Base-by-base conservation (phyloP, 2,797 vertebrate genomes). In the Botia kubotai region DNA sequence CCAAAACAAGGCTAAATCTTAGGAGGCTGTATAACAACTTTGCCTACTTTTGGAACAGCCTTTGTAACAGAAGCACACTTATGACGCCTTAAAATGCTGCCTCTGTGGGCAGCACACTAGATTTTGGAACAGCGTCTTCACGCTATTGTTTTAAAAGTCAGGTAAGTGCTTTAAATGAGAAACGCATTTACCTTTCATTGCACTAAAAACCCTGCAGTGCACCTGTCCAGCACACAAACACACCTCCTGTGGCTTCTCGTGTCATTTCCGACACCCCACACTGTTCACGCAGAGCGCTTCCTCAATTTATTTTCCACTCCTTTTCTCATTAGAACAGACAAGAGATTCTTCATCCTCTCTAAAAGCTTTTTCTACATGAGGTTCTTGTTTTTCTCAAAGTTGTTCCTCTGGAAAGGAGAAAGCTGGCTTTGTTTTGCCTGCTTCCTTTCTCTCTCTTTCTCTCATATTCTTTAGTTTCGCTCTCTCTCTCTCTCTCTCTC, bases 281-380 rank as follows among this genome's bases (percentile, higher is more conserved):
- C 57, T 60, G 60, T 57, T 57, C 57, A 66, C 2, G 17, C 7
- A 62, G 17, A 19, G 48, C 23, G 0, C 87, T 92, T 10, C 19
- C 29, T n/a, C 23, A 62, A n/a, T 75, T 52, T 68, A 46, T 46
- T 50, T 52, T 21, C 48, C 2, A 29, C 71, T 23, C 52, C 55
- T 39, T 63, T 80, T 78, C 50, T 86, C 79, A 75, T 80, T 84
- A 75, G 74, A 76, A 73, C 43, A 83, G 81, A 85, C 83, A 85
- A 79, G 75, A 77, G 77, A 84, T 60, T 60, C 85, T 91, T 92
- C 88, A 79, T 89, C 67, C 65, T 73, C 82, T 83, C 75, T 75
- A 82, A 91, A 85, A 84, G 89, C 87, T 88, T 91, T 88, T 91
- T 89, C 66, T 86, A 85, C 83, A 83, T 72, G 67, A 83, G 75